phyloP scores from a whole-genome alignment of 2,888 invertebrate species.

The Patella caerulea region DNA sequence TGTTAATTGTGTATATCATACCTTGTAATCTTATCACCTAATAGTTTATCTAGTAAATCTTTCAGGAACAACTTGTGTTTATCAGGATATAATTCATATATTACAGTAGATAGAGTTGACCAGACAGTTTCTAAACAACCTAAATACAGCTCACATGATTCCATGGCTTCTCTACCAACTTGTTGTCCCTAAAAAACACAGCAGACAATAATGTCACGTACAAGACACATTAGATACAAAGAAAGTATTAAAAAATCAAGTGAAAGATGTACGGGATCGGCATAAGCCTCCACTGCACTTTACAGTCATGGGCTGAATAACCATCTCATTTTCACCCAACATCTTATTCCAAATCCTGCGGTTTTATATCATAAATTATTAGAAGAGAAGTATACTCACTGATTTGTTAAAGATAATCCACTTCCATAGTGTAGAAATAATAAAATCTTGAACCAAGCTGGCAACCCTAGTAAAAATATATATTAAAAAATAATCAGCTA shows the following conservation, averaged over 20 bases:
- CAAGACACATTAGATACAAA: no score
- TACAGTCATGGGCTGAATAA: no score
- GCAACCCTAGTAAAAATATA: conserved; percentile 14
- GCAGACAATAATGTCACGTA: no score
- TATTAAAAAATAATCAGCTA: background rate
- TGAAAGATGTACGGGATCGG: no score
- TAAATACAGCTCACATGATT: background rate
- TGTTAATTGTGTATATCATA: no score
- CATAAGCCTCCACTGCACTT: no score
- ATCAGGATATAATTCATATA: background rate
- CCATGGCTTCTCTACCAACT: background rate
- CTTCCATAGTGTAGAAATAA: conserved; percentile 12
- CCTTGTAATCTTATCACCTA: no score
- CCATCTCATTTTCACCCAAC: no score
- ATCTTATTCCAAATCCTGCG: no score
- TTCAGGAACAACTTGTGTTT: background rate
- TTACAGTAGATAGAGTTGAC: background rate
- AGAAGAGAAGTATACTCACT: background rate
- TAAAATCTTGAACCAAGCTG: conserved; percentile 14
- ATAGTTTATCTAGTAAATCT: no score
- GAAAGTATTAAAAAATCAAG: no score
- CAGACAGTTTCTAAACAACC: conserved; percentile 4
- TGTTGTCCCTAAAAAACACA: background rate
- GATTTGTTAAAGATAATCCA: conserved; percentile 29
- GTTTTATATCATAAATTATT: no score